These are phyloP conservation scores for Dromiciops gliroides DNA, from an alignment of 2,113 vertebrate species.

Conservation along the genomic window DNA sequence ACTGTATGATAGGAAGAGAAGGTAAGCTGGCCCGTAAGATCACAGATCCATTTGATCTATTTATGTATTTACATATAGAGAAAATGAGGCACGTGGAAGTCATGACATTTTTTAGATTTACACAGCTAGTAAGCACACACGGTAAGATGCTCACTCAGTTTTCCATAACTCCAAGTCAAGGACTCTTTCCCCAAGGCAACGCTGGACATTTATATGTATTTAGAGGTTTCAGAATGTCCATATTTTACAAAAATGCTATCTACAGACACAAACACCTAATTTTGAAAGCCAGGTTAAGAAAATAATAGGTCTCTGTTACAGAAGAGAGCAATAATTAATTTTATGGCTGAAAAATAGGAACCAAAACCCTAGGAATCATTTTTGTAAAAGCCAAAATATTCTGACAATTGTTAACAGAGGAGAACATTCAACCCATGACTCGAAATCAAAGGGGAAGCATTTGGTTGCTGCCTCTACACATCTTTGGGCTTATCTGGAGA, in stretches of 20 bases:
- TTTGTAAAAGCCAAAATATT: slow-evolving; percentile 73
- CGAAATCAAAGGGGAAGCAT: slow-evolving; percentile 8
- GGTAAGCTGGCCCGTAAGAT: neutral
- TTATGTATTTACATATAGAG: neutral
- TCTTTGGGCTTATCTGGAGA: neutral
- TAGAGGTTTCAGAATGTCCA: neutral
- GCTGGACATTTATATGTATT: neutral
- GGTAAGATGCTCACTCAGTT: neutral
- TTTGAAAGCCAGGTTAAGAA: slow-evolving; percentile 72
- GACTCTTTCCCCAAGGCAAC: neutral
- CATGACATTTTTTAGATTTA: neutral
- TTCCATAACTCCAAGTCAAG: neutral
- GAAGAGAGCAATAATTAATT: slow-evolving; percentile 77
- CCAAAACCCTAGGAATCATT: slow-evolving; percentile 74
- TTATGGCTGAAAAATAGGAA: slow-evolving; percentile 70
- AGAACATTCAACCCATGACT: slow-evolving; percentile 58
- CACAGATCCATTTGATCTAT: neutral
- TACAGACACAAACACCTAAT: neutral
- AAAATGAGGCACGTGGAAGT: neutral
- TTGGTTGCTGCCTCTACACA: neutral
- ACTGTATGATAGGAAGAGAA: neutral
- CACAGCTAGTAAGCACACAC: neutral
- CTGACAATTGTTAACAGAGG: slow-evolving; percentile 72
- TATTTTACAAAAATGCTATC: neutral
- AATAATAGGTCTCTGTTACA: slow-evolving; percentile 67